Evolutionary conservation across 2,113 vertebrate genomes (phyloP).

Genomic region (Natator depressus): DNA sequence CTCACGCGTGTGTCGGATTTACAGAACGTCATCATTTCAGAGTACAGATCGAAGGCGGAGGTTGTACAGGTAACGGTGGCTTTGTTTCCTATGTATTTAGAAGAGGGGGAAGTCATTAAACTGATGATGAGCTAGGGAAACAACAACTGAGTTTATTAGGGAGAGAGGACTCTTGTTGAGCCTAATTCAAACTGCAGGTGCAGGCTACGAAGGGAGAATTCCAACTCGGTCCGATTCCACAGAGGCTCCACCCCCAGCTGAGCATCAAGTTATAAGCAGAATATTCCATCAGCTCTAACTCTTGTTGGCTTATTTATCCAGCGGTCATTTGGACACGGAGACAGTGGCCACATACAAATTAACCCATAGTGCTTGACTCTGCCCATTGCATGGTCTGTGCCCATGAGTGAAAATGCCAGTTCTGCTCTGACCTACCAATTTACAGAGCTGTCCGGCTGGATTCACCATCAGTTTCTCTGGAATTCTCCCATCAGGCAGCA

Average conservation of each 20-base stretch:
- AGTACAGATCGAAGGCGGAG: conserved; percentile 84
- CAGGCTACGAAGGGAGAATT: neutral
- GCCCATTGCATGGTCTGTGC: too few relatives aligned
- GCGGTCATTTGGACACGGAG: neutral
- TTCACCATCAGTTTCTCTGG: too few relatives aligned
- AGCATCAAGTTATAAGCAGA: neutral
- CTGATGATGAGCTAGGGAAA: neutral
- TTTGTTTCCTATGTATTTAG: neutral
- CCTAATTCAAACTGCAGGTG: neutral
- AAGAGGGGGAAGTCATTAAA: neutral
- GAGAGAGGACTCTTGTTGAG: neutral
- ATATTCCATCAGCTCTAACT: neutral
- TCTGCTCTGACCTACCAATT: too few relatives aligned
- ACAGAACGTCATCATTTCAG: conserved; percentile 76
- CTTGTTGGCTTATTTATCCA: neutral
- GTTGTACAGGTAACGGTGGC: conserved; percentile 77
- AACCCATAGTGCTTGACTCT: too few relatives aligned
- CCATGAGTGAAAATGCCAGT: too few relatives aligned
- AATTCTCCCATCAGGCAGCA: too few relatives aligned
- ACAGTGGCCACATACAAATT: neutral
- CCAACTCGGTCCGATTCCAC: neutral
- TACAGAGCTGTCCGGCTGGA: too few relatives aligned
- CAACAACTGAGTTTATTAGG: neutral
- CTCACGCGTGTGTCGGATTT: conserved; percentile 81
- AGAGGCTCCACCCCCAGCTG: neutral